Evolutionary conservation across 2,113 vertebrate genomes (phyloP), one percentile per base, ranked within the genome.

Genomic region (Myotis davidii): DNA sequence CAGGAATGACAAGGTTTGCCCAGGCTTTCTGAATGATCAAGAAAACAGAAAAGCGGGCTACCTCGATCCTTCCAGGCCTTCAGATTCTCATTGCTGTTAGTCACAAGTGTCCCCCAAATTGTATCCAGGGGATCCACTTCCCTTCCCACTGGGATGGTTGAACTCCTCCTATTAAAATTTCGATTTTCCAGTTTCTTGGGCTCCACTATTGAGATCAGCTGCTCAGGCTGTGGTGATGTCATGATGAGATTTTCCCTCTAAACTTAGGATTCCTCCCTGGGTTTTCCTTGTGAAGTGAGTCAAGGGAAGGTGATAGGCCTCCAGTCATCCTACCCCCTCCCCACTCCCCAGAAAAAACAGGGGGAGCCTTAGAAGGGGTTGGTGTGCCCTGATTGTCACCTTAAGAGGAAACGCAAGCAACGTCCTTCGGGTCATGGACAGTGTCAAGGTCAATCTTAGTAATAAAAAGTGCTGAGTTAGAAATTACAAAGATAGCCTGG

Each of bases 401-500:
- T 81, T 23, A 34, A 93, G 61, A 77, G 39, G 54, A 94, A 81
- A 85, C 56, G 10, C 18, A 95, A 73, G 72, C 76, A 21, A 5
- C 54, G 17, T 74, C 61, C 32, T 92, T 88, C 48, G 56, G 17
- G 56, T 72, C 54, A 61, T 3, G 11, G 50, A 50, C 23, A 39
- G 32, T 50, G 86, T 16, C 85, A 85, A 77, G 18, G 76, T 76
- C 70, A 95, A 67, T 2, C 45, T 95, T 82, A n/a, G 67, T 69
- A n/a, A 65, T 67, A 84, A 64, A 86, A 67, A 73, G 27, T 34
- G 9, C 42, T 72, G 10, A 90, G n/a, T 85, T 52, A 85, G 45
- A 42, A 77, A 90, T 81, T 42, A 72, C 13, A 72, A 64, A 59
- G 23, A 59, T 3, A 27, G 23, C 56, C 23, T 1, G 9, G 23